phyloP scores from a whole-genome alignment of 1,140 invertebrate genomes.

The Thaumetopoea pityocampa region DNA sequence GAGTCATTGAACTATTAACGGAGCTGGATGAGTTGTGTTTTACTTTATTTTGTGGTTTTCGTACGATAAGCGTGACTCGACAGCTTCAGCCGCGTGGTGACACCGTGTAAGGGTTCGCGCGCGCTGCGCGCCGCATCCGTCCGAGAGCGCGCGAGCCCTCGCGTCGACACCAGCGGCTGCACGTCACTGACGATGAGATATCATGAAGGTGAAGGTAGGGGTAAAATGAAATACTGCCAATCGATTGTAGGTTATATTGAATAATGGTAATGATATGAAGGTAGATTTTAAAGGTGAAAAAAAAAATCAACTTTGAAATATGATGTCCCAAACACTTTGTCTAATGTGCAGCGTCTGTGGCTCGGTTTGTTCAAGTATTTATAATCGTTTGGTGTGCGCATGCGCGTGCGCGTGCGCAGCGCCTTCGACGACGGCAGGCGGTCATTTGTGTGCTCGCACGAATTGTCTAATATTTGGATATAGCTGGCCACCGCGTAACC shows the following conservation, averaged over 20 bases:
- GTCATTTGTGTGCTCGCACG: no score
- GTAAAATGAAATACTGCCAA: conserved; percentile 67
- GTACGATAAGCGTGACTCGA: conserved; percentile 16
- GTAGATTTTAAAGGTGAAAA: conserved; percentile 44
- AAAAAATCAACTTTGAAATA: conserved; percentile 58
- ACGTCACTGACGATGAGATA: conserved; percentile 44
- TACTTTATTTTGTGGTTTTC: conserved; percentile 10
- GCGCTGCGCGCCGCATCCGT: background rate
- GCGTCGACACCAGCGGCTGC: background rate
- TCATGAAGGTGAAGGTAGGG: conserved; percentile 44
- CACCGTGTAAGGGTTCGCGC: background rate
- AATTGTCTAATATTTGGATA: no score
- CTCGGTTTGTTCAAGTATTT: conserved; percentile 23
- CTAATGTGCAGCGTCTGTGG: conserved; percentile 58
- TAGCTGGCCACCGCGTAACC: conserved; percentile 40
- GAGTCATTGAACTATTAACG: conserved; percentile 1
- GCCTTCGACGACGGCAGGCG: no score
- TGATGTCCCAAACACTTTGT: conserved; percentile 69
- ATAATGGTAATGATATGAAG: conserved; percentile 67
- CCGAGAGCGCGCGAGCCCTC: background rate
- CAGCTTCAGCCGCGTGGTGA: conserved; percentile 1
- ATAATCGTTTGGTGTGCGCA: no score
- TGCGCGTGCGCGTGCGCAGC: no score
- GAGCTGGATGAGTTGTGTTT: conserved; percentile 1
- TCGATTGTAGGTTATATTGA: conserved; percentile 68